Evolutionary conservation across 2,113 vertebrate genomes (phyloP).

Genomic region (Tragelaphus imberbis): DNA sequence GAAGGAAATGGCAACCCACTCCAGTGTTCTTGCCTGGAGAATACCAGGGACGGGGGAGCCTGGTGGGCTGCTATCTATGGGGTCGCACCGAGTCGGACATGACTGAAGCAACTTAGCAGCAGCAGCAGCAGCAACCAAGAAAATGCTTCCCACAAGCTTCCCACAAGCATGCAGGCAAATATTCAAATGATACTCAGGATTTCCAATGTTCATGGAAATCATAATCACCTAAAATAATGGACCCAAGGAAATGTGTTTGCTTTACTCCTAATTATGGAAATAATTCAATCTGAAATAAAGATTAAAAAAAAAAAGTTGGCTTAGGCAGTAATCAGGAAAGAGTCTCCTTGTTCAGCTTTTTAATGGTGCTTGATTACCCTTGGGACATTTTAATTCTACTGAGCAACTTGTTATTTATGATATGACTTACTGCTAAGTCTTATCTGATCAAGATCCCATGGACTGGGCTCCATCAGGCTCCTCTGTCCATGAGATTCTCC

Average conservation of each 20-base stretch:
- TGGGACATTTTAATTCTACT: neutral
- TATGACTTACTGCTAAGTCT: neutral
- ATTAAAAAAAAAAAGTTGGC: slow-evolving; percentile 54
- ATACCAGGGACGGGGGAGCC: too few species aligned
- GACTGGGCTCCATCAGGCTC: neutral
- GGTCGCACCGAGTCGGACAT: too few species aligned
- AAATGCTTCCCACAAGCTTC: slow-evolving; percentile 76
- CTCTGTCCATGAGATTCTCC: neutral
- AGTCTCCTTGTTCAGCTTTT: neutral
- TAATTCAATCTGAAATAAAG: slow-evolving; percentile 56
- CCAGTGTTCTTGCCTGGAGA: too few species aligned
- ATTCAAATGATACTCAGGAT: neutral
- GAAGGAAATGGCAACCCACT: too few species aligned
- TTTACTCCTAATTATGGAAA: slow-evolving; percentile 50
- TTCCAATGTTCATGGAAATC: neutral
- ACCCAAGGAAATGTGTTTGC: neutral
- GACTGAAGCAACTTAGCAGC: too few species aligned
- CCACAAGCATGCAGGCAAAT: slow-evolving; percentile 83
- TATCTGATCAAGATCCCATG: neutral
- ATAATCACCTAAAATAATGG: slow-evolving; percentile 69
- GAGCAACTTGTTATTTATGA: neutral
- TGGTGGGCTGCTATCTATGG: too few species aligned
- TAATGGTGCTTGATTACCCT: neutral
- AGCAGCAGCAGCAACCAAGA: slow-evolving; percentile 70
- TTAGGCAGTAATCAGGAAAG: neutral